Conservation (phyloP, 1,140 invertebrate genomes). For the Mya arenaria region DNA sequence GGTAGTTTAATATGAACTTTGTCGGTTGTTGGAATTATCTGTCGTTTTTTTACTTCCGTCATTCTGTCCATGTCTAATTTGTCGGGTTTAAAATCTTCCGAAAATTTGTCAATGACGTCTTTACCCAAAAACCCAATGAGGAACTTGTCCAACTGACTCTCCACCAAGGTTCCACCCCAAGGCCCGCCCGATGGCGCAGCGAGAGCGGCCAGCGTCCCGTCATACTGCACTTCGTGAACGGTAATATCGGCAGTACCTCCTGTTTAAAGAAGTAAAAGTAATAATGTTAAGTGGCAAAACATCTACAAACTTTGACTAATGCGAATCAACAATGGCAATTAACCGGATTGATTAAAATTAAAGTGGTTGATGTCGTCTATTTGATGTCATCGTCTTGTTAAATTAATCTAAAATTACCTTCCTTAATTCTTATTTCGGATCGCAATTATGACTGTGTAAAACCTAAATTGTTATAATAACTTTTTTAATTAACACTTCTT, state of each 20-base stretch:
- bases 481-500: background rate
- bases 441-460: background rate
- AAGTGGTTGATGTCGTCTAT: background rate
- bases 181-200: conserved; percentile 43
- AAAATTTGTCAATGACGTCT: conserved; percentile 18
- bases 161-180: conserved; percentile 59
- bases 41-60: conserved; percentile 53
- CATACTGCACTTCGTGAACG: conserved; percentile 24
- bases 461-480: background rate
- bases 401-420: background rate
- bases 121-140: conserved; percentile 39
- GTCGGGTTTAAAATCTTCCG: conserved; percentile 26
- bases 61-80: conserved; percentile 35
- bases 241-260: conserved; percentile 62
- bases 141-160: conserved; percentile 39
- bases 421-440: background rate
- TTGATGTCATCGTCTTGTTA: background rate
- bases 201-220: conserved; percentile 45
- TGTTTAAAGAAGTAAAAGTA: background rate
- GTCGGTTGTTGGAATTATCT: background rate
- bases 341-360: background rate
- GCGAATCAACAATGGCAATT: background rate
- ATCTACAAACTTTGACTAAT: no score
- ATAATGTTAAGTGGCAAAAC: background rate
- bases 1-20: conserved; percentile 34